Percentiles rank a stretch among this genome's conserved stretches.
Conservation (phyloP, 2,113 vertebrate species). For the Alethe diademata region DNA sequence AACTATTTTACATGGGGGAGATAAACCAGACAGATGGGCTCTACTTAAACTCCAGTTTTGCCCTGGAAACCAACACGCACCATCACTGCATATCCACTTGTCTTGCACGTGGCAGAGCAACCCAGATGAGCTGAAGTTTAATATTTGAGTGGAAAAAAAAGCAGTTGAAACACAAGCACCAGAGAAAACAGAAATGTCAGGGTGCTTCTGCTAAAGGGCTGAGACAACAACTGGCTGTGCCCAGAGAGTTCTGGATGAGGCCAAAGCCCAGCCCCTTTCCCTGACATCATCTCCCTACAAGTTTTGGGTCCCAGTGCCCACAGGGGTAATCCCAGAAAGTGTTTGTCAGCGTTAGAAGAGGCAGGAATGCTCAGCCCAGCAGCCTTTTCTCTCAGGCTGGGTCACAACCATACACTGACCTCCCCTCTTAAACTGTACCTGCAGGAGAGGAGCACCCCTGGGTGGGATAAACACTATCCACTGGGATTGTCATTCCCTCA, state of each 20-base stretch:
- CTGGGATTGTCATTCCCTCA: neutral
- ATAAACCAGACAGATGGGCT: neutral
- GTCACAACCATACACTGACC: neutral
- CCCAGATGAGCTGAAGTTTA: neutral
- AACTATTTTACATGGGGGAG: neutral
- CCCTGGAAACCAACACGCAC: neutral
- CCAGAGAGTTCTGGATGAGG: neutral
- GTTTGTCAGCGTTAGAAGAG: neutral
- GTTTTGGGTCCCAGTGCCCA: neutral
- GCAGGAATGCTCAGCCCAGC: too few species aligned
- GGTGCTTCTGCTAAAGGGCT: neutral
- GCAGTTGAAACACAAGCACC: neutral
- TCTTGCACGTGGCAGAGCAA: neutral
- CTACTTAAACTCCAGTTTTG: neutral
- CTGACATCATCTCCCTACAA: neutral
- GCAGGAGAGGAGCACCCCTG: neutral
- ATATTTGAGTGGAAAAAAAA: neutral
- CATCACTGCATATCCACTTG: neutral
- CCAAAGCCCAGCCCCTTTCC: neutral
- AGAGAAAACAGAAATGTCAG: neutral
- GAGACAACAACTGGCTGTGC: neutral
- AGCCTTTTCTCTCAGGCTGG: neutral
- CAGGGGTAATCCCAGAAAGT: neutral
- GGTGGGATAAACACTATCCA: too few species aligned
- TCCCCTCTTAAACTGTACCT: neutral